Conservation (phyloP, 2,113 vertebrate genomes). For the Papio anubis region DNA sequence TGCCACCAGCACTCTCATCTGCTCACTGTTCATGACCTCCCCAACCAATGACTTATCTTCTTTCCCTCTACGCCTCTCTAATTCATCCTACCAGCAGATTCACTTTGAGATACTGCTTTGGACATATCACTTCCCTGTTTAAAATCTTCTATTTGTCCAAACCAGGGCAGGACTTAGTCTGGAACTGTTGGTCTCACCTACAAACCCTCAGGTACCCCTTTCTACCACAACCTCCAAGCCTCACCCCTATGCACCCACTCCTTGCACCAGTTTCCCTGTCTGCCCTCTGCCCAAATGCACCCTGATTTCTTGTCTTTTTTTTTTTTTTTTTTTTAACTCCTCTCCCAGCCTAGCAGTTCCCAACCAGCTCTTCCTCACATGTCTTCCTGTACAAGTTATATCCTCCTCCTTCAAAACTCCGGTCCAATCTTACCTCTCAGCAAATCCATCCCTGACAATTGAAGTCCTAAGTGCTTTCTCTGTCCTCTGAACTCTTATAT, state of each 20-base stretch:
- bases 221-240: neutral
- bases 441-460: neutral
- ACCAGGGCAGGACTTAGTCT: neutral
- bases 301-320: neutral
- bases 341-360: neutral
- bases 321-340: neutral
- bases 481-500: constrained; percentile 18
- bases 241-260: accelerated
- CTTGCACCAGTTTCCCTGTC: no score
- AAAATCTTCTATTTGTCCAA: neutral
- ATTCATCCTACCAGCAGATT: neutral
- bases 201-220: neutral
- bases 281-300: accelerated
- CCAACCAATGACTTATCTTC: accelerated
- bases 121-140: accelerated
- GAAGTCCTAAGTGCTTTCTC: neutral
- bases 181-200: accelerated
- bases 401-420: neutral
- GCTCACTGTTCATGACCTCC: accelerated
- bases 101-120: neutral
- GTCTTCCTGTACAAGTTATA: neutral
- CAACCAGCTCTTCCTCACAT: neutral
- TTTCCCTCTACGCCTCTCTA: neutral
- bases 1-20: neutral
- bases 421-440: neutral